Percentiles rank a stretch among this genome's conserved stretches.
Evolutionary conservation across 92 coral and sea anemone genomes (phyloP).

Genomic region (Siderastrea radians): DNA sequence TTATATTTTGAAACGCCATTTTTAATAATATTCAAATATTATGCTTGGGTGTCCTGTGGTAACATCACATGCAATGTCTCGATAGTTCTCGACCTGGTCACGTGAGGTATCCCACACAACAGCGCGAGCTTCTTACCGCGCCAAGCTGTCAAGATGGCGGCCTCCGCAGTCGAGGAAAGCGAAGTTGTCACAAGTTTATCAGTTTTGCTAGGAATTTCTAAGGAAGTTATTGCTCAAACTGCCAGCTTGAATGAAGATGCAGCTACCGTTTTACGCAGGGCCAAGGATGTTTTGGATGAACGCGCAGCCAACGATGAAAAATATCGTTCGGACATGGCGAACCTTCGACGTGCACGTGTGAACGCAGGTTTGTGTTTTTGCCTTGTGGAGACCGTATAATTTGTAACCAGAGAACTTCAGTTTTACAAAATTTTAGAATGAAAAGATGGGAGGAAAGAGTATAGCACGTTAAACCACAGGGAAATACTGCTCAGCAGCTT

Average conservation of each 20-base stretch:
- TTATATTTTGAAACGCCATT: too few species aligned
- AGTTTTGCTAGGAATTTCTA: constrained; percentile 65
- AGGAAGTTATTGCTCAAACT: constrained; percentile 57
- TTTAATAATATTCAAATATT: too few species aligned
- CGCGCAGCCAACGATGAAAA: constrained; percentile 65
- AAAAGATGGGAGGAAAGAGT: not conserved
- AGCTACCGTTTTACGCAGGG: constrained; percentile 60
- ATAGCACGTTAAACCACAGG: too few species aligned
- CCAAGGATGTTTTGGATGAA: constrained; percentile 66
- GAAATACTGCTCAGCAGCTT: too few species aligned
- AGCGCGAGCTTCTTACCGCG: constrained; percentile 66
- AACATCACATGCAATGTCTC: too few species aligned
- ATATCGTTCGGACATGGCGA: constrained; percentile 79
- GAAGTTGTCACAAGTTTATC: constrained; percentile 73
- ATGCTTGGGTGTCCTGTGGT: too few species aligned
- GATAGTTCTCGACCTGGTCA: not conserved
- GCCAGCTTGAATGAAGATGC: constrained; percentile 75
- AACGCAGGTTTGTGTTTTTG: constrained; percentile 81
- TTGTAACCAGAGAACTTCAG: not conserved
- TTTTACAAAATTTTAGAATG: not conserved
- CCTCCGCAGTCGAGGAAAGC: constrained; percentile 67
- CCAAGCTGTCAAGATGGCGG: constrained; percentile 93
- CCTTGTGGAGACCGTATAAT: not conserved
- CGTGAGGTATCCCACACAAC: constrained; percentile 66
- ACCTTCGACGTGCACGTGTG: constrained; percentile 98